Evolutionary conservation across 2,113 vertebrate genomes (phyloP).

Genomic region (Esox niger): DNA sequence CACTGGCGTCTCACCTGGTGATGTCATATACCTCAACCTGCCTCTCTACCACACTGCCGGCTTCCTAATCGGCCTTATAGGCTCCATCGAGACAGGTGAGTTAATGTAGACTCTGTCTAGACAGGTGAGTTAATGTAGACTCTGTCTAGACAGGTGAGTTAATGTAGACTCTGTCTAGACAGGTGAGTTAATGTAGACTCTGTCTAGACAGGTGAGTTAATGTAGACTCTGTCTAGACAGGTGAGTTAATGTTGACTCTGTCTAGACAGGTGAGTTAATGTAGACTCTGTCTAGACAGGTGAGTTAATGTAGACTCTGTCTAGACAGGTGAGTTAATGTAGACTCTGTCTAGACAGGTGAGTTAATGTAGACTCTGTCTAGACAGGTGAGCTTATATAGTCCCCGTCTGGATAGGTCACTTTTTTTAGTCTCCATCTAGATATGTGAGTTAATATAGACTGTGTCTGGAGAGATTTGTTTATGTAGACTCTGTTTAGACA

Average conservation of each 20-base stretch:
- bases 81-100: conserved; percentile 74
- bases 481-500: not conserved
- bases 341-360: no score
- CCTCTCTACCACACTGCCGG: conserved; percentile 84
- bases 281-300: not conserved
- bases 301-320: no score
- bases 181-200: no score
- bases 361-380: no score
- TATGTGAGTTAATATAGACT: conserved; percentile 61
- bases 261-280: not conserved
- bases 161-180: not conserved
- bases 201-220: no score
- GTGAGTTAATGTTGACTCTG: not conserved
- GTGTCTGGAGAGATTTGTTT: no score
- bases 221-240: no score
- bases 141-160: not conserved
- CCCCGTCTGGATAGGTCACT: conserved; percentile 71
- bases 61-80: conserved; percentile 76
- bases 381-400: conserved; percentile 39
- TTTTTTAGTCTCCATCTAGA: conserved; percentile 68
- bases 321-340: no score
- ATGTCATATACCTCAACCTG: conserved; percentile 76
- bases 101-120: conserved; percentile 20
- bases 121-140: conserved; percentile 29
- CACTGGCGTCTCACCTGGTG: conserved; percentile 57